Evolutionary conservation across 2,888 invertebrate genomes (phyloP).

Genomic region (Lamellibrachia satsuma): DNA sequence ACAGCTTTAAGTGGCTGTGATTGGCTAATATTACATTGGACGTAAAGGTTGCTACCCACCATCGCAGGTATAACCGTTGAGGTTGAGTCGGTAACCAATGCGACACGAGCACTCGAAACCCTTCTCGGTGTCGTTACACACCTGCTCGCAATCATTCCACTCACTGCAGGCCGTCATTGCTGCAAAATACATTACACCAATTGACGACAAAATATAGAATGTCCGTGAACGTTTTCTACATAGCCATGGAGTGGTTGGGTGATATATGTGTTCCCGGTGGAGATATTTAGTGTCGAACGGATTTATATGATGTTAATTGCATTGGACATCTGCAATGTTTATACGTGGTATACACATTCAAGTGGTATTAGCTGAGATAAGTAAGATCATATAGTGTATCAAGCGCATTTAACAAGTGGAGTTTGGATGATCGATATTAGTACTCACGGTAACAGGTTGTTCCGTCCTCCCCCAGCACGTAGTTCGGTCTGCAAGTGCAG

Average conservation of each 20-base stretch:
- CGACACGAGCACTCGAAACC: constrained; percentile 25
- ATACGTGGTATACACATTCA: too few relatives aligned
- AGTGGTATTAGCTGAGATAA: too few relatives aligned
- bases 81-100: constrained; percentile 26
- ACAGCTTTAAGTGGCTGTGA: not conserved
- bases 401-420: too few relatives aligned
- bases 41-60: constrained; percentile 23
- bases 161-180: not conserved
- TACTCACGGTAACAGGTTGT: not conserved
- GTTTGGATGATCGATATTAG: not conserved
- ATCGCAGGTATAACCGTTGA: constrained; percentile 24
- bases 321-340: too few relatives aligned
- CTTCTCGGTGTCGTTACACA: constrained; percentile 25
- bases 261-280: too few relatives aligned
- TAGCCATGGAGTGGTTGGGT: too few relatives aligned
- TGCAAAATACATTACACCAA: not conserved
- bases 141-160: constrained; percentile 32
- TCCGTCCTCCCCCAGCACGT: not conserved
- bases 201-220: not conserved
- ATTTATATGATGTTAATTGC: too few relatives aligned
- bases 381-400: too few relatives aligned
- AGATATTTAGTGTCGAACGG: too few relatives aligned
- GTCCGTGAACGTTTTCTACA: too few relatives aligned
- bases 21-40: not conserved
- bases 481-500: not conserved